phyloP scores from a whole-genome alignment of 2,797 vertebrate genomes.

The Ibycter americanus region DNA sequence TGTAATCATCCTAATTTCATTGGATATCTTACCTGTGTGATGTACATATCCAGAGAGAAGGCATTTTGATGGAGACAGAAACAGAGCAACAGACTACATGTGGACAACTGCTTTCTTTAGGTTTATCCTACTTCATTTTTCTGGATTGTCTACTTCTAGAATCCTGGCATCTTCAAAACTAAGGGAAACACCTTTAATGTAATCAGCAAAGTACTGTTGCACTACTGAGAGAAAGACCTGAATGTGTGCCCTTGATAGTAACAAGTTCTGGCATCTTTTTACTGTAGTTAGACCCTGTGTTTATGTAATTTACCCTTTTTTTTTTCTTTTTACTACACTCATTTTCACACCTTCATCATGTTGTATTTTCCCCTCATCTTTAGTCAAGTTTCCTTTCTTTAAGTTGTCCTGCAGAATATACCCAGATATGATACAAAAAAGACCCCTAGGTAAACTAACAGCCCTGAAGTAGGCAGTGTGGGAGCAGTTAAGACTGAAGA shows the following conservation, averaged over 20 bases:
- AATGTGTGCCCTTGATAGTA: accelerated
- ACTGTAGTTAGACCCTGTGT: not conserved
- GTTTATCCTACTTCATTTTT: not conserved
- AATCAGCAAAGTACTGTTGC: not conserved
- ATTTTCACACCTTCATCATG: not conserved
- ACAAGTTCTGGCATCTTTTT: not conserved
- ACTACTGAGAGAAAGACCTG: not conserved
- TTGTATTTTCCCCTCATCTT: not conserved
- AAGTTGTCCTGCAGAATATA: not conserved
- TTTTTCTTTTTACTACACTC: not conserved
- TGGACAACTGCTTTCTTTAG: not conserved
- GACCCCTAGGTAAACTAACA: not conserved
- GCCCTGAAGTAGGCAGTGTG: not conserved
- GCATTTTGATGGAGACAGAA: not conserved
- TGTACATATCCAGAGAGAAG: not conserved
- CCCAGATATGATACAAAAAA: not conserved
- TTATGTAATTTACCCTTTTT: not conserved
- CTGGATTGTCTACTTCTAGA: not conserved
- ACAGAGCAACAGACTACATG: not conserved
- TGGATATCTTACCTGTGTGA: not conserved
- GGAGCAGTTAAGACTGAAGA: not conserved
- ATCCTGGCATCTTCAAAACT: not conserved
- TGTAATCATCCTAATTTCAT: not conserved
- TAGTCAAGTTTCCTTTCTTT: not conserved
- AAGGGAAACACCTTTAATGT: not conserved